Evolutionary conservation across 37 sponge, comb jelly and placozoan genomes (phyloP).

Genomic region (Theonella swinhoei): DNA sequence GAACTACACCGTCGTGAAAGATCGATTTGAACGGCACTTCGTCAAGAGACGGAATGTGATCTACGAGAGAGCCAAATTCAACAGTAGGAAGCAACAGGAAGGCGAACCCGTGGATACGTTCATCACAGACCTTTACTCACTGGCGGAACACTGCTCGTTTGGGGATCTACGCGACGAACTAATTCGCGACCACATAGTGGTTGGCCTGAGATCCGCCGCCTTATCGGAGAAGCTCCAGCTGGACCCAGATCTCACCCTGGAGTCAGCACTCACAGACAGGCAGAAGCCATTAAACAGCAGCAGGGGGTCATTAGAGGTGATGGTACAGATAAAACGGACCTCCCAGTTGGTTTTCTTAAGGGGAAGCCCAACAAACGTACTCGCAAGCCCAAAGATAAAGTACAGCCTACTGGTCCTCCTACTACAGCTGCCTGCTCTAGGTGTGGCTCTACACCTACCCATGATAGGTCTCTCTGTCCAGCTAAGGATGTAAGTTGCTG

Average conservation of each 20-base stretch:
- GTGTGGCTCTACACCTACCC: conserved; percentile 4
- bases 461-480: conserved; percentile 10
- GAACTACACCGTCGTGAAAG: conserved; percentile 32
- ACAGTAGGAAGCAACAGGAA: conserved; percentile 34
- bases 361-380: background rate
- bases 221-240: conserved; percentile 36
- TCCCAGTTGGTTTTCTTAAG: conserved; percentile 1
- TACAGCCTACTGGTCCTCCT: no score
- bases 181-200: conserved; percentile 36
- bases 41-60: conserved; percentile 33
- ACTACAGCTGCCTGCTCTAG: background rate
- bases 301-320: background rate
- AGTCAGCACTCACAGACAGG: conserved; percentile 18
- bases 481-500: conserved; percentile 14
- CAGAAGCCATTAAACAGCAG: conserved; percentile 33
- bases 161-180: conserved; percentile 31
- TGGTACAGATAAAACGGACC: background rate
- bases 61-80: conserved; percentile 39
- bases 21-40: conserved; percentile 22
- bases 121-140: conserved; percentile 39
- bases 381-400: background rate
- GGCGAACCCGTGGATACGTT: conserved; percentile 49
- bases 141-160: conserved; percentile 32
- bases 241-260: conserved; percentile 5
- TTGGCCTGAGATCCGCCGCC: conserved; percentile 19